Conservation (phyloP, 2,113 vertebrate species). For the Brachypteracias leptosomus region DNA sequence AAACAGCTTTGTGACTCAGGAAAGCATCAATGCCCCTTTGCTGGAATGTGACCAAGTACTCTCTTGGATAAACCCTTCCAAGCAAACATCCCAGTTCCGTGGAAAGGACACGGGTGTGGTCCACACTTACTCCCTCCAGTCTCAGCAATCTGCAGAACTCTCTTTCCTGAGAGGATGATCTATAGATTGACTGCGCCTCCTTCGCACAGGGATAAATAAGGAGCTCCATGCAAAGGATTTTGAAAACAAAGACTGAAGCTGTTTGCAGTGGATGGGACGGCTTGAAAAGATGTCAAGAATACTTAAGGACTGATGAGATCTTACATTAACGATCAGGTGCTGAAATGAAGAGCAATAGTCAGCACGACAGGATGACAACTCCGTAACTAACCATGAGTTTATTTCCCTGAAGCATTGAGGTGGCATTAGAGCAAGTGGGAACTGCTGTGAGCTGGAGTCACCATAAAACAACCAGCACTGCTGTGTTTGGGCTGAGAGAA, state of each 20-base stretch:
- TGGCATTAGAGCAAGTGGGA: background rate
- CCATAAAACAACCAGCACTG: background rate
- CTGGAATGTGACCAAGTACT: background rate
- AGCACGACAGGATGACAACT: background rate
- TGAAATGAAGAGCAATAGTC: background rate
- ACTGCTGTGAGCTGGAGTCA: background rate
- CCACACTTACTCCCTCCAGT: background rate
- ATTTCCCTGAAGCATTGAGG: fast-evolving
- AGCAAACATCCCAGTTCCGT: background rate
- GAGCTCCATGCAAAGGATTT: background rate
- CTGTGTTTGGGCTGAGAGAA: background rate
- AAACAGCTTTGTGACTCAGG: fast-evolving
- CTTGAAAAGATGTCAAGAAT: background rate
- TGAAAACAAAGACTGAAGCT: background rate
- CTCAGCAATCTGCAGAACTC: background rate
- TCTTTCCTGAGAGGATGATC: background rate
- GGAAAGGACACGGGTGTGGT: background rate
- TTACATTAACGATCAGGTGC: background rate
- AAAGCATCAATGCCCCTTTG: background rate
- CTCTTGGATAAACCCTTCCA: background rate
- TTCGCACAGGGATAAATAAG: background rate
- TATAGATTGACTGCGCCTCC: background rate
- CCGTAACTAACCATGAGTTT: background rate
- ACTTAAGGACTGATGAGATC: background rate
- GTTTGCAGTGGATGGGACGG: background rate